Evolutionary conservation across 2,113 vertebrate genomes (phyloP).

Genomic region (Mionectes macconnelli): DNA sequence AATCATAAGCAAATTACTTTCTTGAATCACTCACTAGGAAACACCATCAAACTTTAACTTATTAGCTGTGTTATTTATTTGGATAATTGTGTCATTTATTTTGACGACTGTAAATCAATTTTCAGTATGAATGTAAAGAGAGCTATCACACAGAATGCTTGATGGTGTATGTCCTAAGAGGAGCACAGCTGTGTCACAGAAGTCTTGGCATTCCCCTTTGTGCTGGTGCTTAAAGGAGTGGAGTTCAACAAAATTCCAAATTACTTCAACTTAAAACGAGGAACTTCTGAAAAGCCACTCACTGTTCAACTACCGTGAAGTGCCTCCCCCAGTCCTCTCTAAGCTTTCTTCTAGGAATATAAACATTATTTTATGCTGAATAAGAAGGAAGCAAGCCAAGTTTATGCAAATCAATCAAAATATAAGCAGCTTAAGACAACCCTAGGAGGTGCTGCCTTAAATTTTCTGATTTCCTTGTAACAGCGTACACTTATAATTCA

Average conservation of each 20-base stretch:
- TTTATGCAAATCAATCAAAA: neutral
- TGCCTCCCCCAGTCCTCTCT: neutral
- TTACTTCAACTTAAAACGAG: neutral
- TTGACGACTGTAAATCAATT: conserved; percentile 5
- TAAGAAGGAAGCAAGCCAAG: neutral
- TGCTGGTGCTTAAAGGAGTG: neutral
- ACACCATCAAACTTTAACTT: neutral
- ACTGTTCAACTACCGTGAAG: neutral
- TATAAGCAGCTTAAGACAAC: neutral
- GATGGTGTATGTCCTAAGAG: neutral
- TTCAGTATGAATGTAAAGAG: neutral
- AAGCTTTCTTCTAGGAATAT: neutral
- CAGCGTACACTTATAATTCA: neutral
- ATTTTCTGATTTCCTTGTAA: neutral
- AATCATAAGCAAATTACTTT: neutral
- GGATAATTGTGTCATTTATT: neutral
- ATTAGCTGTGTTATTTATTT: neutral
- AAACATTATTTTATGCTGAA: neutral
- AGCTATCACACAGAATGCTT: neutral
- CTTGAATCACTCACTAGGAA: neutral
- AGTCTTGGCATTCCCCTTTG: neutral
- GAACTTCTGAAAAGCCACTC: neutral
- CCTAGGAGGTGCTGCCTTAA: neutral
- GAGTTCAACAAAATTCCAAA: neutral
- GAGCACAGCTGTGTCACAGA: neutral